Percentiles rank a stretch among this genome's conserved stretches.
Evolutionary conservation across 2,113 vertebrate genomes (phyloP).

Genomic region (Amphilophus citrinellus): DNA sequence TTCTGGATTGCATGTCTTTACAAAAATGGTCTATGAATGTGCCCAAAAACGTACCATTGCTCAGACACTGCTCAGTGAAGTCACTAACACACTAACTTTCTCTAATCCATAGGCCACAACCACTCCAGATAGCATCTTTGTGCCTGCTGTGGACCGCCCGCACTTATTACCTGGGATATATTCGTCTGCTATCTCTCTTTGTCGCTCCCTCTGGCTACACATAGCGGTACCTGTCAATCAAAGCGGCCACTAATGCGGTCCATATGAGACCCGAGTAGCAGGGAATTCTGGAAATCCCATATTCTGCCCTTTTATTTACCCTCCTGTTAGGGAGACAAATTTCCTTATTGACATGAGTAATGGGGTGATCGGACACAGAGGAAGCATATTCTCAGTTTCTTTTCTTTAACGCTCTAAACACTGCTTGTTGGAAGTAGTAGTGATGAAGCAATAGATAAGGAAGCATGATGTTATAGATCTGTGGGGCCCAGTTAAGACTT

Average conservation of each 20-base stretch:
- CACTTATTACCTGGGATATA: constrained; percentile 81
- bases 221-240: constrained; percentile 83
- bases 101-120: constrained; percentile 66
- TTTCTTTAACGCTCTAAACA: constrained; percentile 46
- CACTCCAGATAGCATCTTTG: constrained; percentile 69
- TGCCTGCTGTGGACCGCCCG: constrained; percentile 70
- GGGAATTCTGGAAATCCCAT: constrained; percentile 78
- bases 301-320: constrained; percentile 78
- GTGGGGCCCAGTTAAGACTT: constrained; percentile 58
- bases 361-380: constrained; percentile 49
- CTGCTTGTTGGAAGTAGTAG: constrained; percentile 46
- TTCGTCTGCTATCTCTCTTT: constrained; percentile 75
- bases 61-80: constrained; percentile 23
- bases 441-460: constrained; percentile 58
- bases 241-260: constrained; percentile 73
- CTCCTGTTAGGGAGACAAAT: constrained; percentile 80
- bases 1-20: background rate
- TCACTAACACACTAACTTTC: constrained; percentile 58
- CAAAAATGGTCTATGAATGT: constrained; percentile 12
- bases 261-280: constrained; percentile 74
- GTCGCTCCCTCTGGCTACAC: constrained; percentile 72
- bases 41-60: constrained; percentile 2
- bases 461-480: constrained; percentile 59
- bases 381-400: constrained; percentile 48
- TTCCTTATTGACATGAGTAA: constrained; percentile 78